Percentiles rank a stretch among this genome's conserved stretches.
Conservation (phyloP, 2,888 invertebrate species). For the Sicus ferrugineus region DNA sequence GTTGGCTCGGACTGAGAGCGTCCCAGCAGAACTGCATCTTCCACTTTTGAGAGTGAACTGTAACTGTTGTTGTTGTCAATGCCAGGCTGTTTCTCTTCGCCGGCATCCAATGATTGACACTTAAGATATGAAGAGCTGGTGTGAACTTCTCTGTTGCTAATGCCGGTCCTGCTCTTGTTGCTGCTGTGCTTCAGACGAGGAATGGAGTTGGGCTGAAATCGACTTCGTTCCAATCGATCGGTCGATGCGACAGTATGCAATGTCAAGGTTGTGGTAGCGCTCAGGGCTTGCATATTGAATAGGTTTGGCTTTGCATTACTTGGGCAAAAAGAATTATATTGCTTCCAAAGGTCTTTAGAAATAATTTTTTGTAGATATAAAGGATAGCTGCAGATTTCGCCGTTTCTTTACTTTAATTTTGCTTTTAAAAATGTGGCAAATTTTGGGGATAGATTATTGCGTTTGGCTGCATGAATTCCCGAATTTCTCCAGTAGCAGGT, state of each 20-base stretch:
- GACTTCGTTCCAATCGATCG: conserved; percentile 35
- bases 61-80: conserved; percentile 17
- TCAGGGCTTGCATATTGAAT: conserved; percentile 31
- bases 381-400: no score
- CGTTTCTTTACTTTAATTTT: no score
- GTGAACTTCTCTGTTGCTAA: conserved; percentile 34
- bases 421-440: no score
- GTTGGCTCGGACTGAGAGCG: conserved; percentile 8
- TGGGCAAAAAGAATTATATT: no score
- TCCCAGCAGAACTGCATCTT: conserved; percentile 37
- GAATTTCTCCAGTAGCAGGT: no score
- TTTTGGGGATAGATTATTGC: no score
- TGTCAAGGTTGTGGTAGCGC: conserved; percentile 40
- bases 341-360: no score
- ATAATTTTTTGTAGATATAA: no score
- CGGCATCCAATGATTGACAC: conserved; percentile 27
- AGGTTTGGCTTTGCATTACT: no score
- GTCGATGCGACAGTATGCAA: conserved; percentile 39
- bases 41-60: conserved; percentile 33
- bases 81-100: not conserved
- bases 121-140: conserved; percentile 36
- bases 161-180: not conserved
- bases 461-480: no score
- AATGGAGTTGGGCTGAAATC: conserved; percentile 31
- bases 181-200: not conserved